phyloP scores from a whole-genome alignment of 2,888 invertebrate genomes.

The Sarcophaga caerulescens region DNA sequence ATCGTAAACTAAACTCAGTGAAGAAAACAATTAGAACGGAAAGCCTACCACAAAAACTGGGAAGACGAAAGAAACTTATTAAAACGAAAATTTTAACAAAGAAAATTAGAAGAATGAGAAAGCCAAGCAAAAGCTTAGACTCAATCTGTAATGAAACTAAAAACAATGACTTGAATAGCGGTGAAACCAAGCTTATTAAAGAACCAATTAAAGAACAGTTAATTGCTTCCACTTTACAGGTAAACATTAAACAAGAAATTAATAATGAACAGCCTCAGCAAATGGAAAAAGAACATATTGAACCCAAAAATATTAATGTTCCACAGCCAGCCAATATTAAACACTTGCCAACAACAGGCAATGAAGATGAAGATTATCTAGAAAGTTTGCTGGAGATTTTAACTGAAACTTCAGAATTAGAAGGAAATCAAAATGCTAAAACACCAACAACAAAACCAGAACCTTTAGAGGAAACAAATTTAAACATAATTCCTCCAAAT shows the following conservation, averaged over 20 bases:
- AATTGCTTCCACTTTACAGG: background rate
- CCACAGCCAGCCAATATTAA: constrained; percentile 58
- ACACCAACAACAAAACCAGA: constrained; percentile 69
- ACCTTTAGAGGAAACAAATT: constrained; percentile 4
- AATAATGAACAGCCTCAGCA: background rate
- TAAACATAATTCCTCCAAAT: background rate
- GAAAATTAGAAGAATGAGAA: background rate
- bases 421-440: background rate
- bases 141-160: background rate
- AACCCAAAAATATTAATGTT: constrained; percentile 65
- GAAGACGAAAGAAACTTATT: background rate
- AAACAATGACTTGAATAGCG: background rate
- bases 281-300: constrained; percentile 31
- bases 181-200: background rate
- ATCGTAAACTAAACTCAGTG: no score
- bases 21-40: background rate
- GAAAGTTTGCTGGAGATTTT: constrained; percentile 49
- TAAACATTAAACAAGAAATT: background rate
- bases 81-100: constrained; percentile 1
- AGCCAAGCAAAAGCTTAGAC: background rate
- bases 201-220: background rate
- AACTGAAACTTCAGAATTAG: constrained; percentile 23
- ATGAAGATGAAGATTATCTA: constrained; percentile 41
- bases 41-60: background rate
- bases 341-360: no score